Evolutionary conservation across 2,888 invertebrate genomes (phyloP), one percentile per base, ranked within the genome.

Genomic region (Auanema sp.): DNA sequence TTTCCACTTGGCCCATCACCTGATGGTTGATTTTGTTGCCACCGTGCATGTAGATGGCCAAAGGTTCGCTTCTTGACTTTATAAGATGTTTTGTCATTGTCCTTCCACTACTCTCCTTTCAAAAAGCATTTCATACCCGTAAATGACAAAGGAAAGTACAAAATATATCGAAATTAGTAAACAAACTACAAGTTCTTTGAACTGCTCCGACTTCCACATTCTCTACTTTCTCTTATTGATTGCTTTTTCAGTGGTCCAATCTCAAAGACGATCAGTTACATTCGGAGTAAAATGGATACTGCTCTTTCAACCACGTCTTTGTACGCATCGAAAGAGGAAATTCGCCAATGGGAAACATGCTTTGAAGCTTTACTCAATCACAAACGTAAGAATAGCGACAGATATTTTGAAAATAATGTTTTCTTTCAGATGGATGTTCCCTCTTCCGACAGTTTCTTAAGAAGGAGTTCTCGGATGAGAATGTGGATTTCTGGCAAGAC

Each of bases 401-500:
- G 47, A 47, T 47, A 23, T 33, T 47, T 18, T 47, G 47, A 16
- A 18, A 47, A 57, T 33, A 23, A n/a, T 24, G 47, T n/a, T 16
- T 23, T 11, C 57, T 72, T 79, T 58, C 72, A 81, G 79, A 66
- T 55, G 82, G 82, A 49, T 69, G 73, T 53, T 64, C 69, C 18
- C 65, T 81, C 43, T 81, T 81, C 72, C 73, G 76, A 1, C 74
- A 77, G 55, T 81, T 81, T 44, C 59, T 81, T 53, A 67, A 71
- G 59, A 74, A 73, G 42, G 80, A 83, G 62, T 72, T 77, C 65
- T 72, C 72, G 51, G 71, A 69, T 23, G 82, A 82, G 62, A 82
- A 82, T 59, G 66, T 83, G 57, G 80, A 82, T 47, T 82, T 82
- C 57, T 79, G 77, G 75, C 49, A 65, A 16, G 77, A 79, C 42